Conservation (phyloP, 1,140 invertebrate species). For the Nilaparvata lugens region DNA sequence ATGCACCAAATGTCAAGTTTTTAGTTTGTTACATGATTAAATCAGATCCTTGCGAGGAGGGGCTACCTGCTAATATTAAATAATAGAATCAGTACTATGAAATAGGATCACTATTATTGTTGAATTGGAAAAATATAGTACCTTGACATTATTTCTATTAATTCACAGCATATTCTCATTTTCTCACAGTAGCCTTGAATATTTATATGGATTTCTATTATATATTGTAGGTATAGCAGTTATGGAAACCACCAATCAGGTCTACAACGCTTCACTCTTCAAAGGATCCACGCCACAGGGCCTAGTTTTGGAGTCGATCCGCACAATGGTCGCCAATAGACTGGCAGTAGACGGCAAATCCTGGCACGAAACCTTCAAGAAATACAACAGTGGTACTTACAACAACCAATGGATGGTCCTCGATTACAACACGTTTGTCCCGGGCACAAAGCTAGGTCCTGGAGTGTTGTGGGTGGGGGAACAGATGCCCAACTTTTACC, state of each 20-base stretch:
- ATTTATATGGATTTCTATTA: too few species aligned
- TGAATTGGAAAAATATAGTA: too few species aligned
- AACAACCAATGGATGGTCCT: slow-evolving; percentile 75
- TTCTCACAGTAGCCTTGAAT: too few species aligned
- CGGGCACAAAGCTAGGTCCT: background rate
- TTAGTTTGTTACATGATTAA: too few species aligned
- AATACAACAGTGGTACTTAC: slow-evolving; percentile 70
- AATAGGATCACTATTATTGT: too few species aligned
- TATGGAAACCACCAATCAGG: slow-evolving; percentile 58
- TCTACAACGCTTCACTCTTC: background rate
- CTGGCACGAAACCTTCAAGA: slow-evolving; percentile 45
- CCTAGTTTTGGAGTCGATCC: slow-evolving; percentile 50
- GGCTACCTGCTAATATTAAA: too few species aligned
- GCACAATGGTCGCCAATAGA: slow-evolving; percentile 60
- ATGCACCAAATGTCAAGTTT: too few species aligned
- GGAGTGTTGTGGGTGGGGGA: slow-evolving; percentile 67
- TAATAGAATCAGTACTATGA: too few species aligned
- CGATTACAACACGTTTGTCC: slow-evolving; percentile 36
- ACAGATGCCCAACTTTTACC: slow-evolving; percentile 40
- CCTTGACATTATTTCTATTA: too few species aligned
- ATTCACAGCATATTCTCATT: too few species aligned
- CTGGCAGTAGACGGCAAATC: slow-evolving; percentile 46
- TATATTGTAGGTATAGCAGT: slow-evolving; percentile 44
- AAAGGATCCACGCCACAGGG: background rate
- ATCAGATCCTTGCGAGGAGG: too few species aligned